Percentiles rank a stretch among this genome's conserved stretches.
Evolutionary conservation across 2,797 vertebrate species (phyloP).

Genomic region (Sylvia borin): DNA sequence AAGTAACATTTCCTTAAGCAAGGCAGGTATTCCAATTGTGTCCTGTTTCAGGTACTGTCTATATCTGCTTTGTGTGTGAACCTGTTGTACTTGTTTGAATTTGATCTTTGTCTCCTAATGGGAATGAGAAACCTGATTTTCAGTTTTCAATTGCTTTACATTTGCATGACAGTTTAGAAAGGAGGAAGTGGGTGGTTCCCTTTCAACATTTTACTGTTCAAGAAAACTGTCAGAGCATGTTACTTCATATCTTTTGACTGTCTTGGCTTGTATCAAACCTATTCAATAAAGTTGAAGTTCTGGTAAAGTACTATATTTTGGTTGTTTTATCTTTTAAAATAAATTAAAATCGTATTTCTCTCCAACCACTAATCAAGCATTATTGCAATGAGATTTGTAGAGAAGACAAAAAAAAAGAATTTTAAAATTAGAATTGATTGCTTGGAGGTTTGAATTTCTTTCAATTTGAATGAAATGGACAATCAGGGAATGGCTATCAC

Average conservation of each 20-base stretch:
- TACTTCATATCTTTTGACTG: background rate
- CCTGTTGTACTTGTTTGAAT: background rate
- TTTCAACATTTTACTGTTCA: background rate
- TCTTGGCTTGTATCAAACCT: background rate
- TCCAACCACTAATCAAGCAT: background rate
- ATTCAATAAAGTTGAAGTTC: background rate
- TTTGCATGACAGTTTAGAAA: background rate
- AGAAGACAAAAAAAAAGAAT: background rate
- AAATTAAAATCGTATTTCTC: background rate
- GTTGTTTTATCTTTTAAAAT: background rate
- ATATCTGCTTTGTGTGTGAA: background rate
- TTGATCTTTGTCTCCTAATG: background rate
- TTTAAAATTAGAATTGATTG: background rate
- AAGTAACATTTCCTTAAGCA: background rate
- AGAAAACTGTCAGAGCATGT: background rate
- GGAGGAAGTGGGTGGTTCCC: rapidly evolving
- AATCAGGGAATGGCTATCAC: background rate
- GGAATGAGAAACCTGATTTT: background rate
- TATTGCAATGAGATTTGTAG: background rate
- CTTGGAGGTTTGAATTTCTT: background rate
- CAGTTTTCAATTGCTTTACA: background rate
- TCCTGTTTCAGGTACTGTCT: background rate
- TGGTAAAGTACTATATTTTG: background rate
- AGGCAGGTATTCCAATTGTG: background rate
- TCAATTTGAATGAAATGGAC: background rate